Evolutionary conservation across 2,113 vertebrate species (phyloP), one percentile per base, ranked within the genome.

Genomic region (Pluvialis apricaria): DNA sequence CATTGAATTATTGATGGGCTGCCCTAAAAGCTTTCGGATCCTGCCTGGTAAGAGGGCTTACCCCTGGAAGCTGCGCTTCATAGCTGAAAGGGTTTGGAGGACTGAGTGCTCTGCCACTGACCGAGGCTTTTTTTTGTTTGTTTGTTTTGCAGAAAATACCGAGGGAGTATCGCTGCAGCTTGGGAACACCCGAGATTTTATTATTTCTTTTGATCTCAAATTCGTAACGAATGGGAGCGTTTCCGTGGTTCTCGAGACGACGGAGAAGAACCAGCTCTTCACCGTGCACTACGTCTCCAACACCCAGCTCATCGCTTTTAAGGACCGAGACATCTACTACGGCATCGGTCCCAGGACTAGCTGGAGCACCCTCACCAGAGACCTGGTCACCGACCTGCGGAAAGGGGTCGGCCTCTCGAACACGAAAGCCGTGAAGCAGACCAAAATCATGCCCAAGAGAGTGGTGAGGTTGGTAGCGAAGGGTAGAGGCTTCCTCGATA

Each of bases 351-450:
- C 99, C 15, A 97, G 99, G 25, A 95, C 97, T 15, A 5, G 76
- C n/a, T 99, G 99, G 99, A 99, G 98, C 98, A 99, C 99, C 0
- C 96, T 99, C 69, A 99, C 99, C 54, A 98, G 99, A 5, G 99
- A 99, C 96, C 98, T 99, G 55, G 95, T 99, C 26, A 99, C 99
- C 1, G 99, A 99, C 93, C 98, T 99, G 24, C 98, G 99, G 77
- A 99, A 99, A 82, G 99, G 99, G 8, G 98, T 99, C 3, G 99
- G 99, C 3, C 98, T 99, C 92, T 99, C 99, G 25, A 99, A 99
- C 98, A 99, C 99, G 2, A 99, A 99, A 97, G 99, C 99, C 1
- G 99, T 99, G 26, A 99, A 98, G 94, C 99, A 99, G 49, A 99
- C 99, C 51, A 99, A 99, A 97, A 99, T 99, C 79, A 99, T 99